Conservation (phyloP, 2,797 vertebrate genomes). For the Xenops minutus region DNA sequence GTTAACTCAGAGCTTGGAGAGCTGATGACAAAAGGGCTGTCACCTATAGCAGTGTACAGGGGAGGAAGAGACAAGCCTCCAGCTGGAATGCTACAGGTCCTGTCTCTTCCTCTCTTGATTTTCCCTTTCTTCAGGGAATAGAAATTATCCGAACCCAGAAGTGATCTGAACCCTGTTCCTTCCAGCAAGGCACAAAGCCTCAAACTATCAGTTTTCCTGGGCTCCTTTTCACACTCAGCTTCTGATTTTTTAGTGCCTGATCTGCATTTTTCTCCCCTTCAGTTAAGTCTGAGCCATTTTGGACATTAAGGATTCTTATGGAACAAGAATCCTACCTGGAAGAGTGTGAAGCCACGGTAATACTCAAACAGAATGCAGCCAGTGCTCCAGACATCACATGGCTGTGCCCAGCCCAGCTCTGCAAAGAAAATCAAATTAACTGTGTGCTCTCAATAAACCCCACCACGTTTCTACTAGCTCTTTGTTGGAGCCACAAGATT, state of each 20-base stretch:
- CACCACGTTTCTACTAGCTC: not conserved
- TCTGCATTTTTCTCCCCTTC: not conserved
- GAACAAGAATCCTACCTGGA: constrained; percentile 69
- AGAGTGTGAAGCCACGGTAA: constrained; percentile 81
- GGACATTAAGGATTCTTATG: rapidly evolving
- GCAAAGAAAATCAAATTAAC: not conserved
- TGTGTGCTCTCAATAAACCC: rapidly evolving
- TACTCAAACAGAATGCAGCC: constrained; percentile 83
- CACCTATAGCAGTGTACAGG: too few species aligned
- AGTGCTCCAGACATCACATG: constrained; percentile 81
- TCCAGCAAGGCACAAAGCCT: not conserved
- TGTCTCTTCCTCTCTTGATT: not conserved
- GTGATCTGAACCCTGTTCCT: not conserved
- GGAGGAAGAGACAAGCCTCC: not conserved
- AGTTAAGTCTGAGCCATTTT: not conserved
- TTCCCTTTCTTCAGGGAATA: not conserved
- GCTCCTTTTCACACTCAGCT: not conserved
- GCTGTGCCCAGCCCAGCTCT: constrained; percentile 84
- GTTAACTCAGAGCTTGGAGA: not conserved
- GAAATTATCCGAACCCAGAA: not conserved
- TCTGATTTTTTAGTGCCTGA: not conserved
- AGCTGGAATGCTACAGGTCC: not conserved
- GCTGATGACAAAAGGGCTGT: not conserved
- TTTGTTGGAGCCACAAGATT: not conserved
- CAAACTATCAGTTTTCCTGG: not conserved